These are phyloP conservation scores for Stomatorhinus walkeri DNA, from an alignment of 2,797 vertebrate genomes.

Conservation along the genomic window DNA sequence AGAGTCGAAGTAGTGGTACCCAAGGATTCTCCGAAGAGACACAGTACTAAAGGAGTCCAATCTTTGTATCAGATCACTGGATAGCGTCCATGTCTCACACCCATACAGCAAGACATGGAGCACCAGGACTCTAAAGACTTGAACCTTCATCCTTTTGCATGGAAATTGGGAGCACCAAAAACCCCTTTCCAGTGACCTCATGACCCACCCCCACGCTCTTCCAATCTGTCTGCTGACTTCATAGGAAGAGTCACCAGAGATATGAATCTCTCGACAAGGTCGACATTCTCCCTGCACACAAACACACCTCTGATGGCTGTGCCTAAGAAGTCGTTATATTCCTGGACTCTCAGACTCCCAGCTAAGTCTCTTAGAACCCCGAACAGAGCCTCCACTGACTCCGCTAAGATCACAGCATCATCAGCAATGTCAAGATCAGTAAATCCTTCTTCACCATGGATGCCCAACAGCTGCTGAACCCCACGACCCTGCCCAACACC, in stretches of 20 bases:
- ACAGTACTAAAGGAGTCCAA: background rate
- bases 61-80: background rate
- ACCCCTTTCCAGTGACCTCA: background rate
- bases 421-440: background rate
- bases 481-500: background rate
- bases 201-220: background rate
- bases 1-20: background rate
- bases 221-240: background rate
- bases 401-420: background rate
- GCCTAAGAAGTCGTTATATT: background rate
- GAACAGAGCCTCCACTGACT: background rate
- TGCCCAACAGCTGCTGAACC: background rate
- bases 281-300: background rate
- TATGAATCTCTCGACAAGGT: background rate
- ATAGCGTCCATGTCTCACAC: background rate
- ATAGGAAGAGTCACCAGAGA: background rate
- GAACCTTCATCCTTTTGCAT: background rate
- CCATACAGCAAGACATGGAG: background rate
- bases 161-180: background rate
- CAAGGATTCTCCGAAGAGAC: background rate
- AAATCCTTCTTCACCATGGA: background rate
- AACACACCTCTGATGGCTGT: background rate
- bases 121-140: background rate
- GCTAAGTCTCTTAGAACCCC: background rate
- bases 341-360: background rate